These are phyloP conservation scores for Caenorhabditis doughertyi DNA, from an alignment of 2,888 invertebrate species.

Conservation along the genomic window DNA sequence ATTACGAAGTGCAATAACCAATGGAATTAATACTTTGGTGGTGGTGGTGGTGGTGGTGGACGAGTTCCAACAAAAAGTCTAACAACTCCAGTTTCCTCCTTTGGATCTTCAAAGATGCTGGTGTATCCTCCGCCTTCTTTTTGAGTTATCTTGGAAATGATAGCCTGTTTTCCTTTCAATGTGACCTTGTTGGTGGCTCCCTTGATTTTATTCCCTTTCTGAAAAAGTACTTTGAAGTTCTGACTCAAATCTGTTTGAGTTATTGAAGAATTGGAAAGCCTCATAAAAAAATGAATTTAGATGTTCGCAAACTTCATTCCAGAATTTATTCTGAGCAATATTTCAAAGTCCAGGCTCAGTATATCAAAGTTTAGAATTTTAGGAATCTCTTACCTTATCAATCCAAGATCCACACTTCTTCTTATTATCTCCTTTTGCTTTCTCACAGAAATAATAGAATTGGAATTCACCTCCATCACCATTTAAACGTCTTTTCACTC, in stretches of 20 bases:
- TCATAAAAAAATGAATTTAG: too few relatives aligned
- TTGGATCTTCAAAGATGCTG: neutral
- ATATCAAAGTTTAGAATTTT: too few relatives aligned
- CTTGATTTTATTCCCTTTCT: constrained; percentile 24
- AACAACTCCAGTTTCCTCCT: neutral
- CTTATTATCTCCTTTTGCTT: constrained; percentile 1
- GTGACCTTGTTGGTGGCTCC: constrained; percentile 14
- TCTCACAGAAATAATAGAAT: constrained; percentile 10
- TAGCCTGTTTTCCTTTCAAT: neutral
- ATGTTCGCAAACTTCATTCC: neutral
- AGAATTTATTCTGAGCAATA: neutral
- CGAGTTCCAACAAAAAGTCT: neutral
- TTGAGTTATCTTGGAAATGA: neutral
- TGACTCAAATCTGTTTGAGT: neutral
- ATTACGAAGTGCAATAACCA: too few relatives aligned
- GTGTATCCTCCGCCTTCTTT: neutral
- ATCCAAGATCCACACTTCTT: constrained; percentile 8
- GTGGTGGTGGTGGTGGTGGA: constrained; percentile 6
- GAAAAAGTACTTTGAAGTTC: neutral
- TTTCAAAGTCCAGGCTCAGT: too few relatives aligned
- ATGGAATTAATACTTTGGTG: neutral
- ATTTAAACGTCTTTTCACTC: neutral
- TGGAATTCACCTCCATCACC: neutral
- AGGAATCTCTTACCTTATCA: constrained; percentile 8
- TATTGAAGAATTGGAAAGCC: too few relatives aligned